Base-by-base conservation (phyloP, 1,140 invertebrate genomes). In the Brachionus calyciflorus region DNA sequence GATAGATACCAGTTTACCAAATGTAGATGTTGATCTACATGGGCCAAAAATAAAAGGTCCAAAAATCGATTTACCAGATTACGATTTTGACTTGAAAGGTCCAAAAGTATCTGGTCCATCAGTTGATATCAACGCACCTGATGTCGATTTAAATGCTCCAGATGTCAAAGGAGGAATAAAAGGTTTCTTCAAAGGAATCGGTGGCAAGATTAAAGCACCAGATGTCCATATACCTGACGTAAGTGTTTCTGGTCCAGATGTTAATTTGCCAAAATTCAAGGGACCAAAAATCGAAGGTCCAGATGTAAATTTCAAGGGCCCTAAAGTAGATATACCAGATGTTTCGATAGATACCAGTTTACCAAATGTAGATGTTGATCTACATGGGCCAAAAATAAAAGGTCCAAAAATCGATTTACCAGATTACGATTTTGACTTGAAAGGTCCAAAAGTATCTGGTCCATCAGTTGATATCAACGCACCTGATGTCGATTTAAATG, bases 191-290 rank as follows among this genome's bases (percentile, higher is more conserved):
- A 44, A 44, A 48, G 68, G 44, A 10, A 70, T 70, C 17, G 68
- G 44, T 28, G 68, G 68, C 5, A 70, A 70, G 24, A 46, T 70
- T 26, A 65, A 65, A 44, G 60, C 60, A 30, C 68, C 68, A 70
- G 44, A 70, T 14, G 44, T 70, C 24, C 21, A 51, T 51, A 51
- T 70, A 40, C 60, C 60, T 7, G 68, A 70, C 24, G 48, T 30
- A 9, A 51, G 24, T 30, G 2, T 70, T 14, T 19, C 37, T 4
- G 44, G 30, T 5, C 24, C 30, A 5, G 68, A 70, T 33, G 26
- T 70, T 37, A 48, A 48, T 51, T 17, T 51, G 48, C 68, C 68
- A n/a, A 37, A 70, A 30, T 28, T 70, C 21, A 70, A 70, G 21
- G 60, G 60, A 28, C 68, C 68, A 30, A 28, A 70, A 70, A 3